Evolutionary conservation across 2,888 invertebrate species (phyloP).

Genomic region (Paralinhomoeus sp.): DNA sequence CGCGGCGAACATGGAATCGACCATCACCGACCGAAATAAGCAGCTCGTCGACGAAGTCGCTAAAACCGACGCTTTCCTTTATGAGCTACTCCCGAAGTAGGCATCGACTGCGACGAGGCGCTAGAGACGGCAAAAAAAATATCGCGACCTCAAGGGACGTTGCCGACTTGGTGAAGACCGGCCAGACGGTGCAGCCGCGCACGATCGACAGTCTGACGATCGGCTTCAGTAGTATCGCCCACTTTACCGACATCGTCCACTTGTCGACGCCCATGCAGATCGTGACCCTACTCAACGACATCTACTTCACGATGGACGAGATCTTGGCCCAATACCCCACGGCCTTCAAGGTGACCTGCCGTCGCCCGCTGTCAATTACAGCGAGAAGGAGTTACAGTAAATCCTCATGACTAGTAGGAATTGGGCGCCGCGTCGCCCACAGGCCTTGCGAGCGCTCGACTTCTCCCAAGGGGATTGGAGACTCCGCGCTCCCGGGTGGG

Average conservation of each 20-base stretch:
- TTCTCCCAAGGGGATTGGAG: no score
- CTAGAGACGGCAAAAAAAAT: neutral
- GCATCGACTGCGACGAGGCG: neutral
- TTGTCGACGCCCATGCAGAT: constrained; percentile 54
- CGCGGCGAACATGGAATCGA: constrained; percentile 69
- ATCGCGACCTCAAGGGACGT: constrained; percentile 42
- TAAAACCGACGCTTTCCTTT: constrained; percentile 48
- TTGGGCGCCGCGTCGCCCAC: no score
- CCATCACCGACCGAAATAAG: constrained; percentile 77
- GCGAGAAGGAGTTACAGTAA: no score
- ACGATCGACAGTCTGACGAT: constrained; percentile 62
- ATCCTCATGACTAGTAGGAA: no score
- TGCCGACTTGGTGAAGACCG: constrained; percentile 68
- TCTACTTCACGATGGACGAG: constrained; percentile 64
- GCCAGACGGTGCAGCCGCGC: constrained; percentile 69
- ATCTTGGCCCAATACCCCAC: constrained; percentile 37
- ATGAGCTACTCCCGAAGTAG: constrained; percentile 38
- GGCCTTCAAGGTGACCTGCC: no score
- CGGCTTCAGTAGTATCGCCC: constrained; percentile 82
- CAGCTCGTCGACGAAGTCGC: constrained; percentile 82
- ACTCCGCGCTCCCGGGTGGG: no score
- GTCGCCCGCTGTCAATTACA: no score
- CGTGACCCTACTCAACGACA: constrained; percentile 58
- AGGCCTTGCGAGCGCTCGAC: no score
- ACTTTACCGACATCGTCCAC: constrained; percentile 72